Conservation (phyloP, 2,888 invertebrate species). For the Pinctada fucata region DNA sequence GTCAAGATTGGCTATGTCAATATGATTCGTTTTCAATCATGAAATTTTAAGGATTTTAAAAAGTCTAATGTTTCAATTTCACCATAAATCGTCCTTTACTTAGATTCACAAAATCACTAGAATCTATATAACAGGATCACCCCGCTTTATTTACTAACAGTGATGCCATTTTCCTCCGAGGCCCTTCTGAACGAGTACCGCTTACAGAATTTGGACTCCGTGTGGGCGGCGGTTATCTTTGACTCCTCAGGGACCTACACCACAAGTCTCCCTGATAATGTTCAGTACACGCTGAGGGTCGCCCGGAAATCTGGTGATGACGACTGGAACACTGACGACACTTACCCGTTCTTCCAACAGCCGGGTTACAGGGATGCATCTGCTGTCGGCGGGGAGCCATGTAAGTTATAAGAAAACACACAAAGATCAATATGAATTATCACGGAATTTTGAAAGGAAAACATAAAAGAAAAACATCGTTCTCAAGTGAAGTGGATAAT, state of each 20-base stretch:
- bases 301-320: background rate
- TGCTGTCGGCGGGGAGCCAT: conserved; percentile 7
- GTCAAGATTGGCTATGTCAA: no score
- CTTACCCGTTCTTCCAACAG: conserved; percentile 17
- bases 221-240: conserved; percentile 36
- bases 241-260: conserved; percentile 17
- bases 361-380: conserved; percentile 16
- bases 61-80: no score
- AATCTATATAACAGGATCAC: no score
- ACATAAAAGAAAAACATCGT: no score
- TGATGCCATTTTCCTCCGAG: conserved; percentile 21
- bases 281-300: conserved; percentile 34
- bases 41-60: no score
- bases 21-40: no score
- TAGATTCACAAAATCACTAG: no score
- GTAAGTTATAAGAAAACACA: background rate
- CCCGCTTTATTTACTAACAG: conserved; percentile 4
- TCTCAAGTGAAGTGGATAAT: no score
- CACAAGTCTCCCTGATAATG: conserved; percentile 22
- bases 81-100: no score
- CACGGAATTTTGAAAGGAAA: no score
- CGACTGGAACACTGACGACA: conserved; percentile 24
- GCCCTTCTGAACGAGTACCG: conserved; percentile 24
- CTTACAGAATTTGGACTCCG: conserved; percentile 3
- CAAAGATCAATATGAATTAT: no score